These are phyloP conservation scores for Papilio polyxenes DNA, from an alignment of 1,140 invertebrate genomes.

Conservation along the genomic window DNA sequence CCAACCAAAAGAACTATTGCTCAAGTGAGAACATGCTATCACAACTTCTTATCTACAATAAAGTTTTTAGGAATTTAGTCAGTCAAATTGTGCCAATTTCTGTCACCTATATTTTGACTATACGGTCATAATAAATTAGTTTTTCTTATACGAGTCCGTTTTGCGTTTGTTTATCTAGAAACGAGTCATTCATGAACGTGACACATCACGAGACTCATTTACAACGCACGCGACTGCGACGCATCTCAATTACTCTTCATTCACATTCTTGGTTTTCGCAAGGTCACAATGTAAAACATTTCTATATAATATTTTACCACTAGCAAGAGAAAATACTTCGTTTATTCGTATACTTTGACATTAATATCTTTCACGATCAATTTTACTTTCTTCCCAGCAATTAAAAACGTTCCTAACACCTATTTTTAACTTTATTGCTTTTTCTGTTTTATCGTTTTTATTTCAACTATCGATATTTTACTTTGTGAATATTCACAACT, in stretches of 20 bases:
- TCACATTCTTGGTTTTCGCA: slow-evolving; percentile 12
- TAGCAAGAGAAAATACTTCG: neutral
- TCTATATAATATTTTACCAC: neutral
- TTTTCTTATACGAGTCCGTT: neutral
- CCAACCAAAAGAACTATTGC: neutral
- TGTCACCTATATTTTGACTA: neutral
- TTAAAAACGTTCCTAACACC: too few species aligned
- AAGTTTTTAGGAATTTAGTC: too few species aligned
- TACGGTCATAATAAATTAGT: neutral
- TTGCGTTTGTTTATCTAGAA: neutral
- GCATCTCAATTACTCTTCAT: slow-evolving; percentile 25
- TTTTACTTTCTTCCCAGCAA: too few species aligned
- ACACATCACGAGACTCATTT: slow-evolving; percentile 25
- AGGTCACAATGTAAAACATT: slow-evolving; percentile 11
- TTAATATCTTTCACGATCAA: neutral
- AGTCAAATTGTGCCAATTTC: neutral
- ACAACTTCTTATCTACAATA: too few species aligned
- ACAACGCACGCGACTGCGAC: slow-evolving; percentile 16
- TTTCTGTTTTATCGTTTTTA: too few species aligned
- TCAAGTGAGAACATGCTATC: neutral
- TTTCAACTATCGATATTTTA: too few species aligned
- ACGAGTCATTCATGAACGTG: slow-evolving; percentile 8
- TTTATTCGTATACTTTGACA: neutral
- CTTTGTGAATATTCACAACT: too few species aligned
- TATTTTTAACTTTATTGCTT: too few species aligned